A percentile compares a stretch with the other conserved stretches of the same genome.
Conservation (phyloP, 2,888 invertebrate species). For the Brachypterus glaber region DNA sequence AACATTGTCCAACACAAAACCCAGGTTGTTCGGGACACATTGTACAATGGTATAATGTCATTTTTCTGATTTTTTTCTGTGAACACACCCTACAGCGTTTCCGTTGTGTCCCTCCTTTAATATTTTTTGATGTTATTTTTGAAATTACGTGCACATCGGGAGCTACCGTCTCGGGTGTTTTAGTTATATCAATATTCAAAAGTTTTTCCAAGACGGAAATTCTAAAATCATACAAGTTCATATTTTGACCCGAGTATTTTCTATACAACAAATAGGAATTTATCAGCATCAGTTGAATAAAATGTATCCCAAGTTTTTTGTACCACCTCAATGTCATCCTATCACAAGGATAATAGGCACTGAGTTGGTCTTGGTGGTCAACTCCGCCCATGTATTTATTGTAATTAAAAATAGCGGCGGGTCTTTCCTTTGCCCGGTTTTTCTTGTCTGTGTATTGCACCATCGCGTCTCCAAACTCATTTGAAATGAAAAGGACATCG, state of each 20-base stretch:
- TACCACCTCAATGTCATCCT: constrained; percentile 13
- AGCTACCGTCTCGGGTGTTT: too few relatives aligned
- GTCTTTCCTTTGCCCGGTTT: constrained; percentile 3
- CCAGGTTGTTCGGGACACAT: too few relatives aligned
- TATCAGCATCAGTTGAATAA: constrained; percentile 9
- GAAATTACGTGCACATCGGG: too few relatives aligned
- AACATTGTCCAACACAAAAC: too few relatives aligned
- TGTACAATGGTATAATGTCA: too few relatives aligned
- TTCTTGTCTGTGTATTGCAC: background rate
- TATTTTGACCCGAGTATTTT: constrained; percentile 7
- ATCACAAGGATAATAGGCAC: constrained; percentile 9
- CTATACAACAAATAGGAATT: constrained; percentile 11
- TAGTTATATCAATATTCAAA: too few relatives aligned
- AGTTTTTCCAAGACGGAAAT: too few relatives aligned
- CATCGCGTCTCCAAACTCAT: background rate
- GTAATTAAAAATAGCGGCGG: constrained; percentile 10
- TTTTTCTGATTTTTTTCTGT: too few relatives aligned
- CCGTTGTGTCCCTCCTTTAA: too few relatives aligned
- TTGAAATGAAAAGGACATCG: constrained; percentile 2
- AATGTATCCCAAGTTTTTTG: constrained; percentile 13
- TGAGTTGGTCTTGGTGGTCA: constrained; percentile 9
- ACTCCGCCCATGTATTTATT: constrained; percentile 11
- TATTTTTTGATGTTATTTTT: too few relatives aligned
- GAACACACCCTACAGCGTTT: too few relatives aligned
- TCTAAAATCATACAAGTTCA: constrained; percentile 8